These are phyloP conservation scores for Pegoplata infirma DNA, from an alignment of 2,888 invertebrate genomes.

Conservation along the genomic window DNA sequence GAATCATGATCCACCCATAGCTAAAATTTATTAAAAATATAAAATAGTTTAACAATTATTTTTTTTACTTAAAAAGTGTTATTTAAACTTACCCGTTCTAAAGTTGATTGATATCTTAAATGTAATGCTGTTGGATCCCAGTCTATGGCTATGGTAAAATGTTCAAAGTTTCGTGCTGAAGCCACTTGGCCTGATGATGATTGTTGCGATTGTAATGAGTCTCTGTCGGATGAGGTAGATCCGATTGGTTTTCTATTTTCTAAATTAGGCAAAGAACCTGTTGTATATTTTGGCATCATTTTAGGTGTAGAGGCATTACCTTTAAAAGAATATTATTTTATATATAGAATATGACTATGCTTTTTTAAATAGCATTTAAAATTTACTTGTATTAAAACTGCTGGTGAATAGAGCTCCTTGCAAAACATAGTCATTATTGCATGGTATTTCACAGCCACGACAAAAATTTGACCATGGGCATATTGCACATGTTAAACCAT, in stretches of 20 bases:
- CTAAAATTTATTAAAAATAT: conserved; percentile 75
- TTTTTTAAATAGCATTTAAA: neutral
- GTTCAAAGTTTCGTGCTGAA: conserved; percentile 69
- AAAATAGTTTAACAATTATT: neutral
- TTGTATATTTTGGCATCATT: conserved; percentile 71
- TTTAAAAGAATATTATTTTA: conserved; percentile 47
- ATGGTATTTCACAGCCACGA: conserved; percentile 90
- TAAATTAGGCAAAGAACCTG: conserved; percentile 72
- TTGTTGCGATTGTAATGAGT: conserved; percentile 66
- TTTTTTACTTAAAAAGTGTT: too few relatives aligned
- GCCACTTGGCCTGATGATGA: conserved; percentile 61
- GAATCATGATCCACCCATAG: conserved; percentile 88
- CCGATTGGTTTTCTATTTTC: conserved; percentile 69
- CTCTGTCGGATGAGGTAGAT: conserved; percentile 66
- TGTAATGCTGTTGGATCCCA: conserved; percentile 97
- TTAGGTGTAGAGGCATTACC: conserved; percentile 73
- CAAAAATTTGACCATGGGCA: conserved; percentile 91
- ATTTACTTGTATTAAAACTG: conserved; percentile 70
- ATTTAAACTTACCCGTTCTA: conserved; percentile 82
- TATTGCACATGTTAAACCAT: conserved; percentile 86
- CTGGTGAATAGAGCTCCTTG: conserved; percentile 72
- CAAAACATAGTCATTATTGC: conserved; percentile 80
- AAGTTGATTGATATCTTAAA: conserved; percentile 89
- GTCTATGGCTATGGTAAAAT: conserved; percentile 86
- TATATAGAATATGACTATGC: neutral